phyloP scores from a whole-genome alignment of 2,113 vertebrate species.

The Ammospiza nelsoni region DNA sequence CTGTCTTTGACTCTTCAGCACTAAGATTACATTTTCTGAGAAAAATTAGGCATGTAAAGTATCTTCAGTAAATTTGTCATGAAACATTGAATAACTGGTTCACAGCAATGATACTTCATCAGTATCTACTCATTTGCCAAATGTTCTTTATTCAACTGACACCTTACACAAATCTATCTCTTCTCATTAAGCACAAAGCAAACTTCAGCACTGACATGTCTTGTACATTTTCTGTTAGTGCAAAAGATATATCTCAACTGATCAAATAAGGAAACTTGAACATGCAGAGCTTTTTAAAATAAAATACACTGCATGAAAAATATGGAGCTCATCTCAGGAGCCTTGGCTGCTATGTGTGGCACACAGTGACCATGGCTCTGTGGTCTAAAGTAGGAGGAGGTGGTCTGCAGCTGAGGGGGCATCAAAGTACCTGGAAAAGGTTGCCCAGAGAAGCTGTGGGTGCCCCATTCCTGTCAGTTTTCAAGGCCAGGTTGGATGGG shows the following conservation, averaged over 20 bases:
- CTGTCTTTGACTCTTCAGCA: background rate
- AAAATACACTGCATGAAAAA: background rate
- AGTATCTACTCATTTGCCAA: background rate
- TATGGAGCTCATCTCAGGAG: background rate
- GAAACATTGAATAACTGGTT: background rate
- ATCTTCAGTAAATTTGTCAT: constrained; percentile 1
- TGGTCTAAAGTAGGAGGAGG: background rate
- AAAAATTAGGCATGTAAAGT: background rate
- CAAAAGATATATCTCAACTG: background rate
- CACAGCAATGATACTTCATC: background rate
- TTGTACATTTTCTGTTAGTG: background rate
- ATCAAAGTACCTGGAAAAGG: background rate
- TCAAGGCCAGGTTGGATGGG: background rate
- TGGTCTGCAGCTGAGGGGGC: background rate
- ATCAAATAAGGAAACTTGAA: background rate
- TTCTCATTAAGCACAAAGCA: background rate
- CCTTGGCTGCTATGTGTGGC: background rate
- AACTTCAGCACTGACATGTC: background rate
- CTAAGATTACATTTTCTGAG: background rate
- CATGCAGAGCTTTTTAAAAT: background rate
- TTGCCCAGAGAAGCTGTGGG: background rate
- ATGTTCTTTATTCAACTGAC: background rate
- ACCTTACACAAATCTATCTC: background rate
- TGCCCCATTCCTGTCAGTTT: background rate
- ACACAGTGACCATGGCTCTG: background rate